These are phyloP conservation scores for Chouioia cunea DNA, from an alignment of 2,888 invertebrate genomes.

Conservation along the genomic window DNA sequence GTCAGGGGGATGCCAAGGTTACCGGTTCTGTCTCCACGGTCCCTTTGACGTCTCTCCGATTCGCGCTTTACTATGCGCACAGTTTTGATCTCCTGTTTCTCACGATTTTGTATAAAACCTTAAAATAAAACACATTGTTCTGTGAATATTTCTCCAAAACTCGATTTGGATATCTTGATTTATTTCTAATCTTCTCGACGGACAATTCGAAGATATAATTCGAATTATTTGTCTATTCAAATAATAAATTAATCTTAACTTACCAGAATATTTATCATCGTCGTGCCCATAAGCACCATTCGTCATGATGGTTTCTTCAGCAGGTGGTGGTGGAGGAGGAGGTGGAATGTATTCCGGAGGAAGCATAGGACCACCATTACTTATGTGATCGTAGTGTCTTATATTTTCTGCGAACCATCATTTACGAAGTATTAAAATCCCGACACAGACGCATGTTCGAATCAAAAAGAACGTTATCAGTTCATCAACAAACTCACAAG, in stretches of 20 bases:
- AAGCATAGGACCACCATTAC: slow-evolving; percentile 53
- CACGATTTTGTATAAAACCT: slow-evolving; percentile 72
- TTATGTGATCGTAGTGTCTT: slow-evolving; percentile 55
- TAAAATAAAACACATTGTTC: neutral
- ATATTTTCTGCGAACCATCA: slow-evolving; percentile 51
- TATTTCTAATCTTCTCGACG: too few relatives aligned
- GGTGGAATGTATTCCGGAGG: slow-evolving; percentile 65
- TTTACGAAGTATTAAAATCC: neutral
- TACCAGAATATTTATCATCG: slow-evolving; percentile 55
- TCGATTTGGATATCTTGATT: too few relatives aligned
- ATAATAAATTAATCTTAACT: too few relatives aligned
- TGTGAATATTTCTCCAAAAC: too few relatives aligned
- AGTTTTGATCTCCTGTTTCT: slow-evolving; percentile 91
- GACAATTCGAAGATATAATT: too few relatives aligned
- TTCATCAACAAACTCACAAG: slow-evolving; percentile 17
- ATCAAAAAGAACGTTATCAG: neutral
- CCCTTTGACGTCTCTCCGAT: slow-evolving; percentile 86
- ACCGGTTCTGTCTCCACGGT: slow-evolving; percentile 77
- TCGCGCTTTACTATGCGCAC: slow-evolving; percentile 94
- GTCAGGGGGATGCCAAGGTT: slow-evolving; percentile 62
- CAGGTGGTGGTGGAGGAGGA: slow-evolving; percentile 61
- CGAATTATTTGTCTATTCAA: too few relatives aligned
- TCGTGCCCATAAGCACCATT: slow-evolving; percentile 59
- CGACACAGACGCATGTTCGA: too few relatives aligned
- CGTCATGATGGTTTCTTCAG: slow-evolving; percentile 56